phyloP scores from a whole-genome alignment of 2,888 invertebrate genomes.

The Ophion slaviceki region DNA sequence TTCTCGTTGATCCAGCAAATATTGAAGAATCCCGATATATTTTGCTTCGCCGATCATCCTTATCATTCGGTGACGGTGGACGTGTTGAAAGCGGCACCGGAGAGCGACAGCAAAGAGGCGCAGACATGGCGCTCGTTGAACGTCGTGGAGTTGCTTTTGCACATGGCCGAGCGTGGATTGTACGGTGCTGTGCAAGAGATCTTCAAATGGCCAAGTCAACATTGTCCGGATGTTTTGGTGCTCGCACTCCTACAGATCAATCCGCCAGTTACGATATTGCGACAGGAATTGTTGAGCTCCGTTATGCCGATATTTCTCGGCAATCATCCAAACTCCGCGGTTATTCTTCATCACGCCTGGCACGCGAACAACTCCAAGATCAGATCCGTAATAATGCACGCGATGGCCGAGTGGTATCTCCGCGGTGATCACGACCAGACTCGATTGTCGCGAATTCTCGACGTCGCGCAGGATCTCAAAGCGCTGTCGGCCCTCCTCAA shows the following conservation, averaged over 20 bases:
- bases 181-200: slow-evolving; percentile 93
- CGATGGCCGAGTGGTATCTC: slow-evolving; percentile 99
- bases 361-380: slow-evolving; percentile 90
- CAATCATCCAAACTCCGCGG: slow-evolving; percentile 98
- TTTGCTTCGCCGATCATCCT: slow-evolving; percentile 96
- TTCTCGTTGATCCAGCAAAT: slow-evolving; percentile 94
- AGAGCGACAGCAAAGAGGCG: slow-evolving; percentile 97
- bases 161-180: slow-evolving; percentile 94
- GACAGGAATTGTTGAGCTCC: slow-evolving; percentile 94
- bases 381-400: slow-evolving; percentile 95
- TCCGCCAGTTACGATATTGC: slow-evolving; percentile 90
- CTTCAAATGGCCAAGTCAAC: slow-evolving; percentile 95
- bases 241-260: slow-evolving; percentile 95
- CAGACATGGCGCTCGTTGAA: slow-evolving; percentile 97
- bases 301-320: slow-evolving; percentile 97
- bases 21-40: slow-evolving; percentile 95
- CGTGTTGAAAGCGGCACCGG: slow-evolving; percentile 96
- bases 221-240: slow-evolving; percentile 97
- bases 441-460: slow-evolving; percentile 96
- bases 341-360: slow-evolving; percentile 99
- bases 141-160: slow-evolving; percentile 94
- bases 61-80: slow-evolving; percentile 94
- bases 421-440: slow-evolving; percentile 97
- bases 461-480: slow-evolving; percentile 97
- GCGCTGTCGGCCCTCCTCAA: slow-evolving; percentile 96